Percentiles rank a stretch among this genome's conserved stretches.
phyloP scores from a whole-genome alignment of 1,140 invertebrate species.

The Sycobia sp. region DNA sequence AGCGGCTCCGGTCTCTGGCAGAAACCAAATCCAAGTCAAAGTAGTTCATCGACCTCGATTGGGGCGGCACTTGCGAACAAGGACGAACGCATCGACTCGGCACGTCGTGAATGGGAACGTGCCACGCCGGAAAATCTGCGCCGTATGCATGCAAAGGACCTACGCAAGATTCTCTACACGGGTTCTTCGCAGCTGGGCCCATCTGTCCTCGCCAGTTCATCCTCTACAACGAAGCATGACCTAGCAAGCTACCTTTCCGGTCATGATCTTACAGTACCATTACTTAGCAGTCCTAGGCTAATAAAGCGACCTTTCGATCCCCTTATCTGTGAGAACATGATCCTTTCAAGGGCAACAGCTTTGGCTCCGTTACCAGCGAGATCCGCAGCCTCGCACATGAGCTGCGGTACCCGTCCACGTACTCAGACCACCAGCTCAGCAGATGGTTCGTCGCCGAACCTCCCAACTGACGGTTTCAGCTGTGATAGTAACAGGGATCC shows the following conservation, averaged over 20 bases:
- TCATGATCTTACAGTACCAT: conserved; percentile 51
- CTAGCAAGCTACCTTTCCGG: conserved; percentile 51
- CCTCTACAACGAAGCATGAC: conserved; percentile 33
- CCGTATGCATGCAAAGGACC: conserved; percentile 51
- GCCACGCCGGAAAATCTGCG: conserved; percentile 52
- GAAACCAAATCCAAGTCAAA: neutral
- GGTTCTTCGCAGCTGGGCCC: conserved; percentile 26
- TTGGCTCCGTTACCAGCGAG: conserved; percentile 45
- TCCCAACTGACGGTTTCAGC: conserved; percentile 29
- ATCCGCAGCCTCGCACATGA: conserved; percentile 32
- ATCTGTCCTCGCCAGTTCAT: conserved; percentile 11
- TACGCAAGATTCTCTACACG: conserved; percentile 49
- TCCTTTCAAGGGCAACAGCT: conserved; percentile 55
- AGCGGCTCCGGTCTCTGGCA: neutral
- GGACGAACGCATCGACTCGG: conserved; percentile 51
- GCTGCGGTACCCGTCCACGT: conserved; percentile 37
- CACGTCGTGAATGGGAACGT: conserved; percentile 56
- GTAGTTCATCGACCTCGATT: neutral
- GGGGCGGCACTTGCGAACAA: neutral
- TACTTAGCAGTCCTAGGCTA: conserved; percentile 53
- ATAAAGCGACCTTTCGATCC: conserved; percentile 58
- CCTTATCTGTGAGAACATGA: conserved; percentile 59
- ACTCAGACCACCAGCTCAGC: conserved; percentile 21
- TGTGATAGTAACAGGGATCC: conserved; percentile 45
- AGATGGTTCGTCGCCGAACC: conserved; percentile 35